phyloP scores from a whole-genome alignment of 2,888 invertebrate species.

The Pristionchus japonicus region DNA sequence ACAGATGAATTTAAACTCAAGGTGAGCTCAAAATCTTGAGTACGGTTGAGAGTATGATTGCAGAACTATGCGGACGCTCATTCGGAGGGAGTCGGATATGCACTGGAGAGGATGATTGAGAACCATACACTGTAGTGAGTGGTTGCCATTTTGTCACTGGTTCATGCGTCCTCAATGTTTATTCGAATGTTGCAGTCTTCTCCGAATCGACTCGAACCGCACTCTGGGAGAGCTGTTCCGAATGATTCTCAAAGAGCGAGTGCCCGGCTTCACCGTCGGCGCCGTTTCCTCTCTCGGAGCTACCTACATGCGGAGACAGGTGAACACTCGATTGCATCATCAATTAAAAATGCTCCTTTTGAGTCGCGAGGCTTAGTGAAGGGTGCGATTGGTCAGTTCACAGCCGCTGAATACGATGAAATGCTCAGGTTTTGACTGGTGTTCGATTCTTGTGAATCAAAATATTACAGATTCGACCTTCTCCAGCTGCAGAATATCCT shows the following conservation, averaged over 20 bases:
- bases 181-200: not conserved
- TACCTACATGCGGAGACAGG: not conserved
- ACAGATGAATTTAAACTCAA: not conserved
- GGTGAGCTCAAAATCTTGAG: no score
- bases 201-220: not conserved
- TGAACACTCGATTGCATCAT: not conserved
- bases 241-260: not conserved
- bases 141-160: not conserved
- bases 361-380: not conserved
- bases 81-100: not conserved
- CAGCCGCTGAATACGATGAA: not conserved
- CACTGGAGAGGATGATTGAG: not conserved
- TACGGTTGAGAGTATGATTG: not conserved
- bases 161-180: not conserved
- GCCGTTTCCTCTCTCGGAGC: not conserved
- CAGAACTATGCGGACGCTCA: not conserved
- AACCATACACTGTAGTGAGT: not conserved
- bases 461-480: not conserved
- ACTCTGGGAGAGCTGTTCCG: not conserved
- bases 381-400: not conserved
- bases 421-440: not conserved
- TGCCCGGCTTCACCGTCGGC: not conserved
- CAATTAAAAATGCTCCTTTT: not conserved
- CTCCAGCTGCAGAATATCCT: not conserved
- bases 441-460: not conserved